Evolutionary conservation across 2,888 invertebrate species (phyloP), one percentile per base, ranked within the genome.

Genomic region (Pollenia amentaria): DNA sequence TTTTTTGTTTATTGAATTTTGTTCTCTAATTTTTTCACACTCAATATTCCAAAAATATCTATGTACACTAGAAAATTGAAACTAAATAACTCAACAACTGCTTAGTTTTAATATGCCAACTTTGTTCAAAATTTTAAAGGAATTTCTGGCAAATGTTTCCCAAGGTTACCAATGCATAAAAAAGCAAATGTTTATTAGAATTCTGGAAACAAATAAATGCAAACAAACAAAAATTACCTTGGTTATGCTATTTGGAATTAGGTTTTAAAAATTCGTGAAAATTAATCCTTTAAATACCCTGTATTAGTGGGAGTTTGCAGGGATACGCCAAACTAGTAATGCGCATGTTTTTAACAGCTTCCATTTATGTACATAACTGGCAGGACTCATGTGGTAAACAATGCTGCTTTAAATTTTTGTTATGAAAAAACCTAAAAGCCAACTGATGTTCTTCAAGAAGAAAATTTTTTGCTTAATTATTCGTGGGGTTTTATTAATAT

Each of bases 321-420:
- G 16, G 69, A 18, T 73, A 51, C 14, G 6, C 7, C 38, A 21
- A 1, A 12, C 38, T 48, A 4, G 11, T 48, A 69, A 21, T 87
- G 87, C 87, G 87, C 87, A 87, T 80, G 87, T 73, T 72, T 44
- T 6, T 14, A 53, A 51, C 80, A 84, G 87, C 87, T 81, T 87
- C 84, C 84, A 81, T 64, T 76, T 48, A 2, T 60, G n/a, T n/a
- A n/a, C n/a, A 64, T 70, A 3, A 12, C 10, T n/a, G 57, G 8
- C 40, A 64, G 84, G 87, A 72, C 87, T 84, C 87, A 87, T 84
- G 42, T 87, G 87, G 14, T 42, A 64, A 55, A 64, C 55, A 48
- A 44, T 55, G 12, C n/a, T 72, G 29, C 29, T 62, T 55, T 57
- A 16, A 69, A 9, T 48, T 73, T 84, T 77, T 75, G 12, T 53